A percentile compares a stretch with the other conserved stretches of the same genome.
phyloP scores from a whole-genome alignment of 2,888 invertebrate species.

The Apotomis capreana region DNA sequence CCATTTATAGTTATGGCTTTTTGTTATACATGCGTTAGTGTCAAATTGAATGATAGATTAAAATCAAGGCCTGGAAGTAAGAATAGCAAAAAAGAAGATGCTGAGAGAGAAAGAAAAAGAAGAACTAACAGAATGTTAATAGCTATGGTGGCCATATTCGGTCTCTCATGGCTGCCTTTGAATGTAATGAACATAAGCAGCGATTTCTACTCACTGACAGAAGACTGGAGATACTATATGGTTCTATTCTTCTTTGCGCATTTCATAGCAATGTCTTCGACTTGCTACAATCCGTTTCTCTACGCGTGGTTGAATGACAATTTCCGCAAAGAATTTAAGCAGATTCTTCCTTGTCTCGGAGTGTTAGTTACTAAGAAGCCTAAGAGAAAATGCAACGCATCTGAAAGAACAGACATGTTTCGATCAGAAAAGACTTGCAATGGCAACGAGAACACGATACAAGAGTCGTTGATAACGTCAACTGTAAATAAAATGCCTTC shows the following conservation, averaged over 20 bases:
- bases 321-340: conserved; percentile 94
- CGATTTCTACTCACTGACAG: conserved; percentile 85
- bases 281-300: conserved; percentile 96
- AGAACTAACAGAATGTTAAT: conserved; percentile 95
- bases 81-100: conserved; percentile 89
- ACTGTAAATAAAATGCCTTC: conserved; percentile 74
- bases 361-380: conserved; percentile 72
- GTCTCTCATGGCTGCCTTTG: conserved; percentile 92
- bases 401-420: conserved; percentile 76
- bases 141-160: conserved; percentile 95
- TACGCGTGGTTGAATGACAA: conserved; percentile 98
- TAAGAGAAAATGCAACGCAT: conserved; percentile 71
- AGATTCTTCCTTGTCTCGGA: conserved; percentile 87
- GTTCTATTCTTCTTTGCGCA: conserved; percentile 91
- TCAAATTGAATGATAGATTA: conserved; percentile 89
- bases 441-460: conserved; percentile 75
- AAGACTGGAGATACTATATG: conserved; percentile 88
- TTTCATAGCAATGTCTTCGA: conserved; percentile 96
- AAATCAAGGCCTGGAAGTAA: conserved; percentile 89
- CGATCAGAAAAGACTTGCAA: conserved; percentile 78
- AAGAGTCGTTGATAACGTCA: conserved; percentile 75
- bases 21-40: conserved; percentile 92
- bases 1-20: conserved; percentile 94
- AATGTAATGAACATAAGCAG: conserved; percentile 91
- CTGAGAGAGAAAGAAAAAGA: conserved; percentile 90